phyloP scores from a whole-genome alignment of 2,113 vertebrate genomes.

The Lepus americanus region DNA sequence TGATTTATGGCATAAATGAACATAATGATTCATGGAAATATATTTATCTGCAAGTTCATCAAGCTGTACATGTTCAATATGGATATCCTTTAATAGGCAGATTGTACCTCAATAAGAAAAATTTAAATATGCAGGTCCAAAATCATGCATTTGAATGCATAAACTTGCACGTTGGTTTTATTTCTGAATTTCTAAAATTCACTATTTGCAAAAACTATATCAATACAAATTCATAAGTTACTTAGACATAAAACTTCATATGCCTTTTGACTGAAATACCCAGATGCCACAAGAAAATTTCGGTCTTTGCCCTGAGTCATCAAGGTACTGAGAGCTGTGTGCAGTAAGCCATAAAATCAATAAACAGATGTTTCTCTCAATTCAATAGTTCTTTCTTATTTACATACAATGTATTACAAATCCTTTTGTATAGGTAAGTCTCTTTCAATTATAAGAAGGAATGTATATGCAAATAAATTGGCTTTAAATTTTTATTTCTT shows the following conservation, averaged over 20 bases:
- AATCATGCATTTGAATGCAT: neutral
- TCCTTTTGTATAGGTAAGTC: neutral
- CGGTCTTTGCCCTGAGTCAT: constrained; percentile 10
- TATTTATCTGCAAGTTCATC: neutral
- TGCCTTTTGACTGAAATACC: neutral
- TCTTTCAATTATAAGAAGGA: neutral
- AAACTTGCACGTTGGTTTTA: neutral
- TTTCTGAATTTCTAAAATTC: neutral
- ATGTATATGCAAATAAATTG: neutral
- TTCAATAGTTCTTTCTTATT: constrained; percentile 32
- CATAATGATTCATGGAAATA: neutral
- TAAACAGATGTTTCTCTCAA: constrained; percentile 59
- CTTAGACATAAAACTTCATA: neutral
- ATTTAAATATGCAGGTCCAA: neutral
- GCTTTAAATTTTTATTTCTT: neutral
- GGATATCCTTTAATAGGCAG: neutral
- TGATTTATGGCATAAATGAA: neutral
- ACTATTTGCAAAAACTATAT: neutral
- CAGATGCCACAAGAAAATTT: constrained; percentile 19
- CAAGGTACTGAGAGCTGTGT: neutral
- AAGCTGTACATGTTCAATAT: neutral
- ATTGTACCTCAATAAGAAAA: neutral
- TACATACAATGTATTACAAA: constrained; percentile 1
- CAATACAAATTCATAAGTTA: neutral
- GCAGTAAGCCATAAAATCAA: constrained; percentile 50